phyloP scores from a whole-genome alignment of 2,113 vertebrate genomes.

The Trogon melanurus region DNA sequence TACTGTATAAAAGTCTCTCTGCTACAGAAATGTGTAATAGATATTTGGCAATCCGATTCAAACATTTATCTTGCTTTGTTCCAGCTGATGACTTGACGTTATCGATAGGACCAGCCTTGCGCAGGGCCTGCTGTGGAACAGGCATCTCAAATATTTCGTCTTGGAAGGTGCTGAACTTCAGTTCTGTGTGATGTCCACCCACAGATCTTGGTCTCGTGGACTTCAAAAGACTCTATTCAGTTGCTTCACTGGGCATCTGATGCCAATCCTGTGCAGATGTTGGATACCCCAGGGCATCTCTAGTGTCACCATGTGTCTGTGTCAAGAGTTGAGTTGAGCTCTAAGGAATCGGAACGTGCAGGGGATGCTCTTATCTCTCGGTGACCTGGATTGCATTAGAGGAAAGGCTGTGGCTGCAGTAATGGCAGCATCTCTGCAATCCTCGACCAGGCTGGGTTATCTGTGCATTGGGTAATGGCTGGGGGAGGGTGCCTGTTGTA shows the following conservation, averaged over 20 bases:
- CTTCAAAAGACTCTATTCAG: neutral
- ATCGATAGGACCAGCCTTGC: neutral
- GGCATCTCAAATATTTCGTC: neutral
- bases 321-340: neutral
- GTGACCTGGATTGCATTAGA: neutral
- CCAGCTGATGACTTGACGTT: constrained; percentile 3
- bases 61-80: constrained; percentile 22
- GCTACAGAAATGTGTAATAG: constrained; percentile 26
- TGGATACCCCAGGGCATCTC: neutral
- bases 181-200: neutral
- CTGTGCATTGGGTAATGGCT: neutral
- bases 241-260: neutral
- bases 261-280: neutral
- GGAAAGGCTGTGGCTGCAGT: neutral
- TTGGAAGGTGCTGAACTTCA: neutral
- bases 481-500: neutral
- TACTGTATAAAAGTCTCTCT: constrained; percentile 17
- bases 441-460: neutral
- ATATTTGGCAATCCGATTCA: constrained; percentile 17
- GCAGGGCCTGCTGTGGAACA: neutral
- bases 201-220: neutral
- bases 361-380: neutral
- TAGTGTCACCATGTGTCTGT: neutral
- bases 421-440: neutral
- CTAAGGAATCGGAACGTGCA: neutral